Evolutionary conservation across 2,888 invertebrate species (phyloP).

Genomic region (Caenorhabditis doughertyi): DNA sequence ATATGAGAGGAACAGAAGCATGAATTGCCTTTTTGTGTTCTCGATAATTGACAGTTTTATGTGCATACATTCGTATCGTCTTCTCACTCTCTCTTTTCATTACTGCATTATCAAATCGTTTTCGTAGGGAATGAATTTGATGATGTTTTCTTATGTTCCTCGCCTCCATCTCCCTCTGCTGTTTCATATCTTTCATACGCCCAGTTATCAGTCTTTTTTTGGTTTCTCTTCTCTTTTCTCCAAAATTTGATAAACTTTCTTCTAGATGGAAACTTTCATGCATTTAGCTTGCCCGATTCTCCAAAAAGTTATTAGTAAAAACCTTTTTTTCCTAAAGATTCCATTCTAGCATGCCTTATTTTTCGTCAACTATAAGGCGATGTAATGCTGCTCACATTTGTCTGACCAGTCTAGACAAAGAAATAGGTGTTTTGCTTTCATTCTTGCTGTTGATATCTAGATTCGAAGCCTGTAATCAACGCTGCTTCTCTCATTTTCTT

Average conservation of each 20-base stretch:
- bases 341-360: too few species aligned
- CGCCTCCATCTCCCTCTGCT: neutral
- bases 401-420: too few species aligned
- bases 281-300: too few species aligned
- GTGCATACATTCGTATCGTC: neutral
- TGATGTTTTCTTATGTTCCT: constrained; percentile 36
- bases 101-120: constrained; percentile 21
- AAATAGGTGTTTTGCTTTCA: too few species aligned
- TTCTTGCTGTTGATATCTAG: too few species aligned
- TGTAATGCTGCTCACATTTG: too few species aligned
- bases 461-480: too few species aligned
- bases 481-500: too few species aligned
- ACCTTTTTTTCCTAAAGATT: too few species aligned
- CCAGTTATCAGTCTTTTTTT: constrained; percentile 8
- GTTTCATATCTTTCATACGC: neutral
- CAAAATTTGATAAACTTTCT: neutral
- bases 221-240: neutral
- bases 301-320: too few species aligned
- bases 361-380: too few species aligned
- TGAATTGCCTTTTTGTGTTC: neutral
- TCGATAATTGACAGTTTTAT: constrained; percentile 27
- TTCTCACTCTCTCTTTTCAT: neutral
- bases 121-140: constrained; percentile 14
- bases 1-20: neutral
- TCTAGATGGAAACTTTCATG: too few species aligned